Base-by-base conservation (phyloP, 37 sponge, comb jelly and placozoan genomes). In the Theonella swinhoei region DNA sequence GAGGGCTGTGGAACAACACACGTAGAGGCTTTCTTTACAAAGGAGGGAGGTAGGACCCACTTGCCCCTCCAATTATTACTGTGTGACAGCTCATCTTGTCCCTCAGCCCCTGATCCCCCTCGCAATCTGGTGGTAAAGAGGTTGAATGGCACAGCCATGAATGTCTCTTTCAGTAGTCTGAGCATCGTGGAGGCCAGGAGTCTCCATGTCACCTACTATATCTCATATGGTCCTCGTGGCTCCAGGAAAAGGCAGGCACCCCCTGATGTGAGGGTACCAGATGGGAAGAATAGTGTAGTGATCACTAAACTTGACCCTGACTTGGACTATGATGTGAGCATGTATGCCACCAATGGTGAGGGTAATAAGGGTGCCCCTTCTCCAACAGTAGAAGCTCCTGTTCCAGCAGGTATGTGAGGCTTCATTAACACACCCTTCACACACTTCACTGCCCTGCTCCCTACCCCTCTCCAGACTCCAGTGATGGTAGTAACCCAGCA, bases 151-250 rank as follows among this genome's bases (percentile, higher is more conserved):
- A 70, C 62, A 24, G 41, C 54, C 54, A 69, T 85, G 68, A 69
- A 35, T 28, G 78, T 77, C 37, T 76, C 40, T 24, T 85, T 77
- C 70, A 23, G 25, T 37, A 66, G 54, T 28, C 39, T 85, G 72
- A 72, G 68, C 40, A 58, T 85, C 0, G 78, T 78, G 20, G 70
- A 85, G 78, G 78, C 79, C 38, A 67, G 60, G 39, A 77, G 85
- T 3, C 70, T 85, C 35, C 25, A 76, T 19, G 20, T 33, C 34
- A 5, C 26, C 39, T 85, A 85, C 28, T 34, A 60, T 30, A 59
- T 77, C 30, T 39, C 78, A 3, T 77, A 47, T 25, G 0, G 4
- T 3, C 77, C 39, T 1, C 40, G 26, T 2, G 33, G 38, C 11
- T 28, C 66, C 9, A 28, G 81, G 24, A 80, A 70, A 70, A 69